Evolutionary conservation across 1,140 invertebrate genomes (phyloP), one percentile per base, ranked within the genome.

Genomic region (Steinernema khuongi): DNA sequence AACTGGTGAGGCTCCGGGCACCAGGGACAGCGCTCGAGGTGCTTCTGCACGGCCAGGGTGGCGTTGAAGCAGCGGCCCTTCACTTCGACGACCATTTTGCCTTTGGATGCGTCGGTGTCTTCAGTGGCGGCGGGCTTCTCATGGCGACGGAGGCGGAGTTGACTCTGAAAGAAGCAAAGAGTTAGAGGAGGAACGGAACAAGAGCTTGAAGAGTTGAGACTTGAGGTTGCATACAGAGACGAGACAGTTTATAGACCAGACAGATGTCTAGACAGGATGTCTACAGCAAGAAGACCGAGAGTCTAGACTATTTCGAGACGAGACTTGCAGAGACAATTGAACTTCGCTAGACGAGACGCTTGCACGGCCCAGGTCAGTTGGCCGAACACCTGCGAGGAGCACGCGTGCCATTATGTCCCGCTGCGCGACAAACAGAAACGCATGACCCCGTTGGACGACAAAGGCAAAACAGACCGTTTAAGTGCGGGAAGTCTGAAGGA

Each of bases 1-100:
- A 77, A 60, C 66, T 76, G 73, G 31, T 67, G 44, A 26, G 78
- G 78, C 30, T 79, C 76, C 11, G 72, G 75, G 50, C 77, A 79
- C 77, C 77, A 79, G 17, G 77, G 77, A 28, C 77, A 79, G 7
- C 73, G 50, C 60, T 79, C 77, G 2, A 67, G 31, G 60, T 76
- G 75, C 33, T 78, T 79, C 30, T 78, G 72, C 0, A 79, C 72
- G 1, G 70, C 69, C 18, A 79, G 50, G 18, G 72, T 74, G 1
- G 75, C 75, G 31, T 79, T 79, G 33, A 79, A 79, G 31, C 77
- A 79, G 17, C 72, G 70, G 14, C 72, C 77, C 18, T 67, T 36
- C 17, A 74, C 72, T 33, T 74, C 69, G 50, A 74, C 67, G 33
- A 72, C 66, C 19, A 72, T 29, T 69, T 72, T 72, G 1, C 71